Base-by-base conservation (phyloP, 2,888 invertebrate species). In the Polydrusus cervinus region DNA sequence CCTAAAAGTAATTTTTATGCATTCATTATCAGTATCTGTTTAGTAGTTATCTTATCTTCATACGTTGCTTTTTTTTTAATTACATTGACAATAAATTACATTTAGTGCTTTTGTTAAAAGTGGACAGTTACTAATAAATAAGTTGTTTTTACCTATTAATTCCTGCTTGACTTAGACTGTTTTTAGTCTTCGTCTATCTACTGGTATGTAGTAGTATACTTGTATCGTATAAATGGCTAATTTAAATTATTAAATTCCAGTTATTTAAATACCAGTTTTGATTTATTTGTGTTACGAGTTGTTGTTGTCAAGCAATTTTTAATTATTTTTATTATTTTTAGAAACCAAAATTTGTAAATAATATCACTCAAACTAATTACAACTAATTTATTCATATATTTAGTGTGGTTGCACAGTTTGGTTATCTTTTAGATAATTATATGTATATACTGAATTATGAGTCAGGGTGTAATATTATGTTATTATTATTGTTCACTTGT, bases 1-100 rank as follows among this genome's bases (percentile, higher is more conserved):
- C 38, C 5, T 20, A 13, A n/a, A 64, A 47, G 30, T 64, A 30
- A 20, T 49, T 64, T 62, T 64, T 64, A 49, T 64, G 25, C 62
- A 45, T 16, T 18, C 30, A 47, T 45, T 45, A 30, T 64, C 47
- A 49, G 6, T 49, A 49, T 49, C 34, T 49, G 14, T 49, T 43
- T 20, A 30, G 25, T 34, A n/a, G 53, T 62, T 51, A 71, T 71
- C 70, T 71, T 71, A 71, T 71, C 70, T 71, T 16, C 3, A 20
- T 38, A 30, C 55, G 16, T 38, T 51, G 10, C 34, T 71, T n/a
- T 55, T 65, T n/a, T 47, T 71, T 47, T 40, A 71, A 71, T 71
- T 64, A 55, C 64, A 51, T 40, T 71, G 38, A 64, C 34, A 43
- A 30, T 64, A 61, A 53, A 53, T 55, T 65, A 38, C 57, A 38